These are phyloP conservation scores for Megalops atlanticus DNA, from an alignment of 2,113 vertebrate genomes.

Conservation along the genomic window DNA sequence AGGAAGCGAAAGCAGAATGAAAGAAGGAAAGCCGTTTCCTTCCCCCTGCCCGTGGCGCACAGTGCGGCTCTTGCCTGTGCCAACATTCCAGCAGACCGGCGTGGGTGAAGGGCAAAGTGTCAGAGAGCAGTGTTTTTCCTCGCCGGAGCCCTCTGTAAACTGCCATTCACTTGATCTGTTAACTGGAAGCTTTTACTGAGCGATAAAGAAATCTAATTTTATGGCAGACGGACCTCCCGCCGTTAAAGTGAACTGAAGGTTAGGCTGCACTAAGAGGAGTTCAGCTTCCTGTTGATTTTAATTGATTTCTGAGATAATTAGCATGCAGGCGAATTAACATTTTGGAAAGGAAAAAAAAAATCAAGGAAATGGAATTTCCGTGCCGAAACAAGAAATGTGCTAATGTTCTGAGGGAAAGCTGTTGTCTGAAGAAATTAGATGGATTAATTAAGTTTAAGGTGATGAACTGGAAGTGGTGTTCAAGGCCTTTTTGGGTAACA, in stretches of 20 bases:
- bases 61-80: neutral
- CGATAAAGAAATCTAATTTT: conserved; percentile 40
- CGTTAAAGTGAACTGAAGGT: conserved; percentile 49
- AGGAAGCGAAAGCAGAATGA: no score
- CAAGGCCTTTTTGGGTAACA: neutral
- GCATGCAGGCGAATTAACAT: conserved; percentile 48
- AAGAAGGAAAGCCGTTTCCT: neutral
- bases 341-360: conserved; percentile 39
- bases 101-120: conserved; percentile 26
- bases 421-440: conserved; percentile 20
- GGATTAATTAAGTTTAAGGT: conserved; percentile 29
- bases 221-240: conserved; percentile 46
- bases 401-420: conserved; percentile 6
- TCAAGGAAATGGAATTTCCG: conserved; percentile 32
- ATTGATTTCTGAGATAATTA: conserved; percentile 49
- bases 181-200: conserved; percentile 47
- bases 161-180: conserved; percentile 47
- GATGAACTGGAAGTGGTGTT: conserved; percentile 17
- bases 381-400: conserved; percentile 11
- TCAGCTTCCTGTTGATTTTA: conserved; percentile 50
- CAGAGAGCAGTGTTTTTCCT: neutral
- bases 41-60: neutral
- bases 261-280: conserved; percentile 48
- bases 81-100: neutral
- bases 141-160: neutral